Conservation (phyloP, 2,113 vertebrate genomes). For the Anser cygnoides region DNA sequence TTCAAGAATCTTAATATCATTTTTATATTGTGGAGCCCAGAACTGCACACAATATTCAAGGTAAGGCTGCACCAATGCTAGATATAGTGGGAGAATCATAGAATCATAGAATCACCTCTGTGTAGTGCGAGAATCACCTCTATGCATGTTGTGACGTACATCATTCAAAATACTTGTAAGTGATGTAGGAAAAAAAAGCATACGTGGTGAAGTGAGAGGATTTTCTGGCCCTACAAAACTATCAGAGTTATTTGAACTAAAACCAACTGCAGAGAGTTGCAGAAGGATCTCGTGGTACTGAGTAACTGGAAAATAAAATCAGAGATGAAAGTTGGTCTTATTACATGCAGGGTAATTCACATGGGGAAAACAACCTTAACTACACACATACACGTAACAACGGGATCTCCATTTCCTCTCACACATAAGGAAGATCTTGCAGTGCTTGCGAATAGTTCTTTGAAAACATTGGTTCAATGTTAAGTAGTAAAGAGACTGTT, state of each 20-base stretch:
- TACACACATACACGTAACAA: fast-evolving
- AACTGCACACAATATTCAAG: no score
- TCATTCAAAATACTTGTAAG: background rate
- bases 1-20: no score
- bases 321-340: background rate
- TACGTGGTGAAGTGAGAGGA: background rate
- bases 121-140: no score
- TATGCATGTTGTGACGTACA: background rate
- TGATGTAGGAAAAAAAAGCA: background rate
- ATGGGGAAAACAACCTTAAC: background rate
- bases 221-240: background rate
- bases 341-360: background rate
- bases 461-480: background rate
- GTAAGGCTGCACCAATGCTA: no score
- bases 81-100: no score
- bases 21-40: no score
- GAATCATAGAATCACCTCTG: no score
- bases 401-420: background rate
- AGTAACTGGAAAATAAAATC: background rate
- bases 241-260: background rate
- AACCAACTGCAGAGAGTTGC: background rate
- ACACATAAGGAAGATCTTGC: background rate
- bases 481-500: background rate
- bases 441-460: background rate
- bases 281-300: background rate